Evolutionary conservation across 2,797 vertebrate species (phyloP), one percentile per base, ranked within the genome.

Genomic region (Molothrus aeneus): DNA sequence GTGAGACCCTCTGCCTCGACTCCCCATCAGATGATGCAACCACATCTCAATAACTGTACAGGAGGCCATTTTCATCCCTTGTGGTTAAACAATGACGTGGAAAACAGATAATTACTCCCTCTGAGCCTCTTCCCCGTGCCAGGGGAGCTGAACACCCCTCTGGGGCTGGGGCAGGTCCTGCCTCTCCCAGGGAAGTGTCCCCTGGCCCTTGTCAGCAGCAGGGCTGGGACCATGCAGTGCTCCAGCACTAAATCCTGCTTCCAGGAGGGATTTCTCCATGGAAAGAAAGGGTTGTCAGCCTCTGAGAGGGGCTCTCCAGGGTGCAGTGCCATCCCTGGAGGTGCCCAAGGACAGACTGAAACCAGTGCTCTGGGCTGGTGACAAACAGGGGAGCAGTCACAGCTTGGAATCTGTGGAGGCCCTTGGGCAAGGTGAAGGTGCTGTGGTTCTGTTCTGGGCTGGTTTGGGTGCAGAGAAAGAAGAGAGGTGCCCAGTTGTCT

Each of bases 21-120:
- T 19, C 66, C 57, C 42, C 53, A 0, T 5, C 19, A 32, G 54
- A 7, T 20, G 15, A 61, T 24, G 4, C 15, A 38, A 25, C 2
- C 61, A 18, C 5, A 1, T 3, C 3, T 5, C 21, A 3, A 2
- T 5, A 51, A 17, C 12, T 6, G 17, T 2, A 3, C 18, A 0
- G 6, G 40, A 77, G 81, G 54, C 53, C 53, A 8, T 0, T 7
- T 24, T 6, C 83, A 66, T 9, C 61, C 53, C 53, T 45, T 31
- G 53, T 6, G 9, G 3, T 18, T 63, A 48, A 70, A n/a, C 32
- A 47, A 1, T 0, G 0, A 2, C 3, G 29, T 59, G 80, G 68
- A 54, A 73, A 60, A 45, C n/a, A 31, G 31, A 1, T 72, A 36
- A 72, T 88, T 65, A 7, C n/a, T 79, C 56, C 82, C 71, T 57